Evolutionary conservation across 2,113 vertebrate genomes (phyloP).

Genomic region (Varanus komodoensis): DNA sequence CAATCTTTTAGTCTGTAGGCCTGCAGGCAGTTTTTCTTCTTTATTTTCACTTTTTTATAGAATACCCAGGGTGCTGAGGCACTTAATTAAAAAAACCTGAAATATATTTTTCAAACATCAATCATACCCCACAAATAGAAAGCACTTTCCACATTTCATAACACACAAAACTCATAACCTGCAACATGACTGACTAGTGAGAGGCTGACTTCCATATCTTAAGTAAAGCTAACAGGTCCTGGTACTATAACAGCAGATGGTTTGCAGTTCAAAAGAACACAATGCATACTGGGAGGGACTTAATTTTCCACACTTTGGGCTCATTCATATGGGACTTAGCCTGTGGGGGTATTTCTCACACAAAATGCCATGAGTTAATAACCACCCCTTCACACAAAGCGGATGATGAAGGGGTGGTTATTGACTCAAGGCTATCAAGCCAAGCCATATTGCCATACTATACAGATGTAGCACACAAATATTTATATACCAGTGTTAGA

Average conservation of each 20-base stretch:
- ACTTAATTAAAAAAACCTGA: not conserved
- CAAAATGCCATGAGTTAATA: constrained; percentile 7
- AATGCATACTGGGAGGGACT: not conserved
- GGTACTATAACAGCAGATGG: not conserved
- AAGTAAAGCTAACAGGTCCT: constrained; percentile 18
- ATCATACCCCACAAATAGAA: not conserved
- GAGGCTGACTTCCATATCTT: not conserved
- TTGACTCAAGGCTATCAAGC: constrained; percentile 2
- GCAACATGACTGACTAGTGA: not conserved
- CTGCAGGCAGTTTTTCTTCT: not conserved
- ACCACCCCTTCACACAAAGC: constrained; percentile 17
- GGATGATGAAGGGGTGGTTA: not conserved
- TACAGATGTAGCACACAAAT: not conserved
- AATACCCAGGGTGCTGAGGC: not conserved
- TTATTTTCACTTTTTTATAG: not conserved
- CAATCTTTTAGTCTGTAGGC: not conserved
- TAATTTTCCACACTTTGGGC: constrained; percentile 32
- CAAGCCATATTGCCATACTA: constrained; percentile 15
- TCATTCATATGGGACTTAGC: constrained; percentile 25
- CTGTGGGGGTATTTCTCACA: constrained; percentile 9
- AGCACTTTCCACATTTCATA: not conserved
- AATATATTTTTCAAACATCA: not conserved
- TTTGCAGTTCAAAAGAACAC: constrained; percentile 14
- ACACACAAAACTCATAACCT: not conserved
- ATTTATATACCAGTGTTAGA: not conserved